Percentiles rank a stretch among this genome's conserved stretches.
phyloP scores from a whole-genome alignment of 2,888 invertebrate genomes.

The Andrena praecox region DNA sequence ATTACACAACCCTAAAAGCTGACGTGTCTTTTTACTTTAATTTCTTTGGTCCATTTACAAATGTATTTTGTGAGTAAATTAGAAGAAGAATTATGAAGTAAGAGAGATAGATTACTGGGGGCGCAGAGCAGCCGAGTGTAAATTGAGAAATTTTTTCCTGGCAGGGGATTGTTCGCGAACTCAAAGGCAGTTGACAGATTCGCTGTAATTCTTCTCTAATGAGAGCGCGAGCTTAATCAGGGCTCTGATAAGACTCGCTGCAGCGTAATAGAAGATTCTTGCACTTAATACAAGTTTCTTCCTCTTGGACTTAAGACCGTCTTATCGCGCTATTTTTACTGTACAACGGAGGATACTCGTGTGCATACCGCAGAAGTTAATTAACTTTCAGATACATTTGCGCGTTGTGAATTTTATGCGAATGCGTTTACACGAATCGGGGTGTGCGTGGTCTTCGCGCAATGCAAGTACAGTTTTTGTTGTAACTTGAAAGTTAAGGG shows the following conservation, averaged over 20 bases:
- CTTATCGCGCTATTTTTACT: not conserved
- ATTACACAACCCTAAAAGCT: too few species aligned
- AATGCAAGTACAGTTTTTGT: too few species aligned
- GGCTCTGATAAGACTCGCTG: conserved; percentile 14
- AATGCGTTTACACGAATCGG: too few species aligned
- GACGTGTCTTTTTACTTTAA: too few species aligned
- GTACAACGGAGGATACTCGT: not conserved
- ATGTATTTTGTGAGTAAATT: too few species aligned
- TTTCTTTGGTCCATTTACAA: too few species aligned
- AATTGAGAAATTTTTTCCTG: conserved; percentile 35
- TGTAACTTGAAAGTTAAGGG: too few species aligned
- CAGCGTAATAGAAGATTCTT: conserved; percentile 33
- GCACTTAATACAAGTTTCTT: conserved; percentile 14
- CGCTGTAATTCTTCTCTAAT: conserved; percentile 32
- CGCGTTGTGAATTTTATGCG: too few species aligned
- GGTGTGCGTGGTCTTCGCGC: too few species aligned
- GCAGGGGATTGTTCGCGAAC: conserved; percentile 3
- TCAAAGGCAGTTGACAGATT: conserved; percentile 50
- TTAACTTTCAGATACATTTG: too few species aligned
- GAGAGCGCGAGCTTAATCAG: conserved; percentile 41
- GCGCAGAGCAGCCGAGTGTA: not conserved
- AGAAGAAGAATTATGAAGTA: too few species aligned
- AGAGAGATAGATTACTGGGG: not conserved
- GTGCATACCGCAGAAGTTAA: too few species aligned
- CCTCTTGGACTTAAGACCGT: not conserved